Conservation (phyloP, 2,113 vertebrate genomes). For the Gorsachius goisagi region DNA sequence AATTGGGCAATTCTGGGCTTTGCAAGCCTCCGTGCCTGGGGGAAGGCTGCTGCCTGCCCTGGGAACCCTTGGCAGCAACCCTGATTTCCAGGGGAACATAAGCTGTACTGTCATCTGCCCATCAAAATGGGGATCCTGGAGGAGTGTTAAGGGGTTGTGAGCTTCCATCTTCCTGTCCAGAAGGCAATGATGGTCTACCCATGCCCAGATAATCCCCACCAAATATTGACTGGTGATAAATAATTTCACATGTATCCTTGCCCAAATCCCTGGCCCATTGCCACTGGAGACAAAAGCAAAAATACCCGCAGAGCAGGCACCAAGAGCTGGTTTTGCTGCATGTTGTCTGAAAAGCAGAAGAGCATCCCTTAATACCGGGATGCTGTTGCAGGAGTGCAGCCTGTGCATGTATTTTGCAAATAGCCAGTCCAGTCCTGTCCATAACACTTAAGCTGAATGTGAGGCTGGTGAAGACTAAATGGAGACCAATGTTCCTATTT, state of each 20-base stretch:
- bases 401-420: background rate
- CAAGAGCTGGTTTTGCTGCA: background rate
- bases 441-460: background rate
- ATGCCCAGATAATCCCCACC: rapidly evolving
- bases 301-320: background rate
- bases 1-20: background rate
- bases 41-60: background rate
- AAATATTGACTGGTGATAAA: background rate
- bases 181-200: background rate
- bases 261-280: background rate
- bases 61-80: background rate
- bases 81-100: background rate
- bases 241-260: too few relatives aligned
- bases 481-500: background rate
- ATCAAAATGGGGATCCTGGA: background rate
- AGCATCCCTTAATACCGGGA: background rate
- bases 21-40: background rate
- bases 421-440: background rate
- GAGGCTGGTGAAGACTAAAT: background rate
- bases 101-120: background rate
- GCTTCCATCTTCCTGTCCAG: background rate
- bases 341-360: background rate
- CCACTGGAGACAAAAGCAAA: background rate
- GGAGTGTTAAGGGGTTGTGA: background rate
- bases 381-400: background rate